These are phyloP conservation scores for Tachina grossa DNA, from an alignment of 2,888 invertebrate genomes.

Conservation along the genomic window DNA sequence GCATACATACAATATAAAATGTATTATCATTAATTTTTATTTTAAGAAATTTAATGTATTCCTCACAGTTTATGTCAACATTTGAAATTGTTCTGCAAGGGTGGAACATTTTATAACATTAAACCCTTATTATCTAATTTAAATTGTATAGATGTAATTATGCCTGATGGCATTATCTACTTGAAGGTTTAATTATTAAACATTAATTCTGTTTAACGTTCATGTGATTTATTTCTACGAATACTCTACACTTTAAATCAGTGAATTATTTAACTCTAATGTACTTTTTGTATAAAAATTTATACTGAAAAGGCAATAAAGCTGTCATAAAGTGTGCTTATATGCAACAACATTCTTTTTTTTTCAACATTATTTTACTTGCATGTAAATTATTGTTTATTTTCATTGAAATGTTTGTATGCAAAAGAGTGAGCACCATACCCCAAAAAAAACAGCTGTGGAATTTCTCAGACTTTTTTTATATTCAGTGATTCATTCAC, in stretches of 20 bases:
- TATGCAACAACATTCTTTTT: neutral
- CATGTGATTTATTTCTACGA: neutral
- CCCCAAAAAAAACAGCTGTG: slow-evolving; percentile 67
- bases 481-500: slow-evolving; percentile 1
- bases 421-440: slow-evolving; percentile 26
- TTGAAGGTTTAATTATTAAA: slow-evolving; percentile 54
- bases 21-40: neutral
- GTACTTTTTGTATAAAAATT: neutral
- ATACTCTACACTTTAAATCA: neutral
- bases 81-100: neutral
- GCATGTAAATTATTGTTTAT: slow-evolving; percentile 57
- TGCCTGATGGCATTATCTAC: slow-evolving; percentile 55
- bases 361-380: neutral
- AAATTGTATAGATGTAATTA: slow-evolving; percentile 50
- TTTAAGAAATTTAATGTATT: neutral
- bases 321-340: neutral
- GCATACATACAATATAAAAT: neutral
- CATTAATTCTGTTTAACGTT: slow-evolving; percentile 51
- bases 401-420: slow-evolving; percentile 54
- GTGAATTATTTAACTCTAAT: neutral
- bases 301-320: neutral
- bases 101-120: slow-evolving; percentile 29
- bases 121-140: slow-evolving; percentile 64
- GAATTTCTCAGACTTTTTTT: slow-evolving; percentile 55
- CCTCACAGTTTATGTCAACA: no score